These are phyloP conservation scores for Cettia cetti DNA, from an alignment of 2,113 vertebrate species.

Conservation along the genomic window DNA sequence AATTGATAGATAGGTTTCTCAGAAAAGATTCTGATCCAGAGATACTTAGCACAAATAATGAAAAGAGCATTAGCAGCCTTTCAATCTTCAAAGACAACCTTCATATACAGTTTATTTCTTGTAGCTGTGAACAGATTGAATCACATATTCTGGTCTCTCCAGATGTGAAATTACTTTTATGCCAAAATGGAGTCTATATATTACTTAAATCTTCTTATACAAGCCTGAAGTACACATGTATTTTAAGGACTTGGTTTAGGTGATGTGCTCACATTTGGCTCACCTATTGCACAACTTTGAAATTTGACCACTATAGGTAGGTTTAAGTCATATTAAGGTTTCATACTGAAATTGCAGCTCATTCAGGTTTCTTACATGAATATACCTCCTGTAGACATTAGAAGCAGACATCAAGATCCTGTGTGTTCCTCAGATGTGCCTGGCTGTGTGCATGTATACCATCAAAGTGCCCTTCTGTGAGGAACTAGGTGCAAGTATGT, in stretches of 20 bases:
- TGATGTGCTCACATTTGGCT: neutral
- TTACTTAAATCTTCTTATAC: neutral
- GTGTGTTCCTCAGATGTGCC: neutral
- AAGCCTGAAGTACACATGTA: neutral
- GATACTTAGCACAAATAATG: neutral
- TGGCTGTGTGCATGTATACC: neutral
- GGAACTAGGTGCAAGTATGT: neutral
- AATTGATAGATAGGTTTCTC: neutral
- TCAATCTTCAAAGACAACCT: neutral
- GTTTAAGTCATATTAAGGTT: neutral
- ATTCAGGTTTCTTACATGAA: neutral
- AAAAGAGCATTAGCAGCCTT: neutral
- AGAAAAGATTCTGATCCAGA: neutral
- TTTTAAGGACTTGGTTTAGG: neutral
- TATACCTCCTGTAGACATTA: neutral
- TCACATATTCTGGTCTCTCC: neutral
- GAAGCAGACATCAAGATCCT: neutral
- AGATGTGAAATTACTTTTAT: neutral
- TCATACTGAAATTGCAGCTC: neutral
- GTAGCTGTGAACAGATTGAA: slow-evolving; percentile 15
- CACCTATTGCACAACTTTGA: neutral
- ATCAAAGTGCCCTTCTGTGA: neutral
- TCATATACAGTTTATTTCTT: neutral
- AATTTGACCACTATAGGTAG: neutral
- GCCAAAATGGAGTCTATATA: neutral